phyloP scores from a whole-genome alignment of 2,797 vertebrate species.

The Poliocrania exsul region DNA sequence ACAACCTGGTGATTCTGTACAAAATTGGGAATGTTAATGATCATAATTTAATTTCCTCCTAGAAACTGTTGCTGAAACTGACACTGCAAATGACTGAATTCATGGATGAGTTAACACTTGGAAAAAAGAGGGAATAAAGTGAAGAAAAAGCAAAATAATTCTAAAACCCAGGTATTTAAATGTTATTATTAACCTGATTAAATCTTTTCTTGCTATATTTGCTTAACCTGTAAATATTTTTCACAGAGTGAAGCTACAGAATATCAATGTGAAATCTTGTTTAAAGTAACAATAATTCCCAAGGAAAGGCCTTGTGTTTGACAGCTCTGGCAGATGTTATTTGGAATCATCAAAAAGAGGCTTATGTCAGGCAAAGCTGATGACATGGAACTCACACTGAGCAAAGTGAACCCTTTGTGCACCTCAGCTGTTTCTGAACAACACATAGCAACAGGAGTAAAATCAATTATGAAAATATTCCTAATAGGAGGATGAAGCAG shows the following conservation, averaged over 20 bases:
- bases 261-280: not conserved
- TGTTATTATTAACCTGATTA: not conserved
- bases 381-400: not conserved
- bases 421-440: not conserved
- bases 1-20: not conserved
- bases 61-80: not conserved
- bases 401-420: not conserved
- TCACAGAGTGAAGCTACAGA: not conserved
- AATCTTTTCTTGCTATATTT: not conserved
- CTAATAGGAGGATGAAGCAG: not conserved
- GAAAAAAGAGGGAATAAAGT: not conserved
- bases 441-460: not conserved
- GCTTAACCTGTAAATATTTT: not conserved
- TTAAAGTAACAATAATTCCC: not conserved
- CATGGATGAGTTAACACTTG: not conserved
- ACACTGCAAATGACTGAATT: not conserved
- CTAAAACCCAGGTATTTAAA: not conserved
- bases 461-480: not conserved
- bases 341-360: not conserved
- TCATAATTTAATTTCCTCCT: not conserved
- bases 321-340: not conserved
- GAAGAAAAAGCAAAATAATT: not conserved
- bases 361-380: not conserved
- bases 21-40: not conserved
- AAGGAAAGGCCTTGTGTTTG: not conserved